Percentiles rank a stretch among this genome's conserved stretches.
Evolutionary conservation across 2,888 invertebrate species (phyloP).

Genomic region (Cheilosia soror): DNA sequence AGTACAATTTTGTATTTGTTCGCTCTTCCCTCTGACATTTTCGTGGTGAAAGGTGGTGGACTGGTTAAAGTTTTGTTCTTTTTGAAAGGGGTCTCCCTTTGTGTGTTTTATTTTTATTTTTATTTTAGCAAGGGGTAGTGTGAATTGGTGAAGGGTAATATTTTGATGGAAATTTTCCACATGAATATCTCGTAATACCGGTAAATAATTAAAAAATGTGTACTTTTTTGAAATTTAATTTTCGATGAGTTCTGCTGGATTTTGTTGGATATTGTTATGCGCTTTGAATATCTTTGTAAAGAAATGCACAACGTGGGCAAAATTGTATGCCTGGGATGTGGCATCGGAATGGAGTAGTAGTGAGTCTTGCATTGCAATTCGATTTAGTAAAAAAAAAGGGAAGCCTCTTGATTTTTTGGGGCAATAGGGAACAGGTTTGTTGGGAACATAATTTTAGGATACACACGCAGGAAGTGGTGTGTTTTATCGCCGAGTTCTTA

Average conservation of each 20-base stretch:
- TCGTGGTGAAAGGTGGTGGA: conserved; percentile 10
- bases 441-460: neutral
- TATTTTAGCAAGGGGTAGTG: conserved; percentile 1
- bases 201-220: conserved; percentile 16
- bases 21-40: conserved; percentile 9
- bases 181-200: conserved; percentile 24
- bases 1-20: conserved; percentile 1
- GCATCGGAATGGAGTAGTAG: neutral
- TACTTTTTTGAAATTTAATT: neutral
- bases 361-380: neutral
- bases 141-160: conserved; percentile 4
- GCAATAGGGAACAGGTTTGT: neutral
- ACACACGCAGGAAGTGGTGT: neutral
- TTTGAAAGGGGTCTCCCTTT: neutral
- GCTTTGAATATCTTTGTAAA: neutral
- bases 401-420: neutral
- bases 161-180: conserved; percentile 21
- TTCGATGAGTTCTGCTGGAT: neutral
- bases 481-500: neutral
- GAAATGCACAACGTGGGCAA: conserved; percentile 10
- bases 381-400: neutral
- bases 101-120: neutral
- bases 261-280: too few relatives aligned
- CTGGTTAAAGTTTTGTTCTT: neutral
- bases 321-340: conserved; percentile 16